Base-by-base conservation (phyloP, 2,888 invertebrate genomes). In the Dione vanillae region DNA sequence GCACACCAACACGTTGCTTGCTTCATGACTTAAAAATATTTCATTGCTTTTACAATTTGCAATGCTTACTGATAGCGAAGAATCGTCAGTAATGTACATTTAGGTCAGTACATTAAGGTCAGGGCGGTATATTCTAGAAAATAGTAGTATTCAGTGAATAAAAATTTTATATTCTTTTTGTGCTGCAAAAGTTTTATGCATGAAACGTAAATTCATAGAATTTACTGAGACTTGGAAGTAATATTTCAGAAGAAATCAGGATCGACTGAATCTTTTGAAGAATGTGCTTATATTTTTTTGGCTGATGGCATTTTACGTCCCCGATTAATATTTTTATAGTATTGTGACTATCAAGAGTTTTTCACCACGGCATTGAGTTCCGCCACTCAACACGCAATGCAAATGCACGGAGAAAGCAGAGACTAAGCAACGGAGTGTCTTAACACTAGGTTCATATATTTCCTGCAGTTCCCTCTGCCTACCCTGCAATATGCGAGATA, bases 51-150 rank as follows among this genome's bases (percentile, higher is more conserved):
- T 58, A 52, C 65, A 35, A 67, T 71, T 71, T 67, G 62, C 59
- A 64, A 69, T 41, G 67, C 51, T n/a, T 19, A 69, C 69, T 71
- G 69, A 62, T 67, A 74, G 67, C 71, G 71, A 71, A 61, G 59
- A 59, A 65, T 61, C 61, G 64, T 64, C 51, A 64, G 47, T 51
- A 51, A 64, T 40, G 19, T 64, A 64, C 51, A 64, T 64, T 64
- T 20, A 69, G 69, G 64, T 64, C 64, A 64, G 40, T 45, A 62
- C 54, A 56, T 54, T 61, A 59, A 40, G 67, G 64, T 64, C 64
- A 40, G 14, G 14, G 19, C 47, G 47, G 49, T 49, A 35, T 47
- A 45, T 65, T 52, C 65, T 52, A 52, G 52, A 65, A 65, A 54
- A 65, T 65, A 64, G 37, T 64, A 64, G 49, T 40, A 64, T 51